Evolutionary conservation across 2,888 invertebrate species (phyloP), one percentile per base, ranked within the genome.

Genomic region (Smittia aterrima): DNA sequence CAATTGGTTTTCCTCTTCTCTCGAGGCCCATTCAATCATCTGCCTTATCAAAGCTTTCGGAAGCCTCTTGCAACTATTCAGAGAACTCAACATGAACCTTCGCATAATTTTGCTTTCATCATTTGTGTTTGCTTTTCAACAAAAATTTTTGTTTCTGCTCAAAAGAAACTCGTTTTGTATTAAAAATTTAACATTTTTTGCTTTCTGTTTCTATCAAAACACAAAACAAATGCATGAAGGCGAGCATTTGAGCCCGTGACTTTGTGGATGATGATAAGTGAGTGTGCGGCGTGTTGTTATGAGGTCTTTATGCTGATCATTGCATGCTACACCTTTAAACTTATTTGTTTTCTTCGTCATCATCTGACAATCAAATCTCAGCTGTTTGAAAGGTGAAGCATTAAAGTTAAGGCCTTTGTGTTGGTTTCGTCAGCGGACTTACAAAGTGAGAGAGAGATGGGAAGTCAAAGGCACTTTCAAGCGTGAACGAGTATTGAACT

Each of bases 141-240:
- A 47, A 47, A 6, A 11, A 47, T 3, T 6, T 47, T 47, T n/a
- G 47, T 47, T n/a, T 2, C 47, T 11, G 47, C 32, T 32, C 32
- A 6, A 11, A 47, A n/a, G 9, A 47, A 47, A 47, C 47, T n/a
- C 13, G 47, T 47, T 47, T 47, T n/a, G 47, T n/a, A n/a, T n/a
- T n/a, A n/a, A n/a, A n/a, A n/a, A n/a, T n/a, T n/a, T n/a, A n/a
- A 32, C 32, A 47, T 47, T 47, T 47, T 47, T 47, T 47, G 47
- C 47, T 47, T 47, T 47, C 47, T n/a, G 47, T 47, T 47, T 47
- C 47, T 13, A 47, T 47, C 47, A n/a, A 32, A 16, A 4, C 11
- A 38, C 38, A 38, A 47, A 47, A 47, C 2, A 47, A 47, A n/a
- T 47, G 47, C 47, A 47, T 6, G n/a, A 11, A n/a, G 11, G 38